Evolutionary conservation across 2,888 invertebrate genomes (phyloP).

Genomic region (Heliconius cydno): DNA sequence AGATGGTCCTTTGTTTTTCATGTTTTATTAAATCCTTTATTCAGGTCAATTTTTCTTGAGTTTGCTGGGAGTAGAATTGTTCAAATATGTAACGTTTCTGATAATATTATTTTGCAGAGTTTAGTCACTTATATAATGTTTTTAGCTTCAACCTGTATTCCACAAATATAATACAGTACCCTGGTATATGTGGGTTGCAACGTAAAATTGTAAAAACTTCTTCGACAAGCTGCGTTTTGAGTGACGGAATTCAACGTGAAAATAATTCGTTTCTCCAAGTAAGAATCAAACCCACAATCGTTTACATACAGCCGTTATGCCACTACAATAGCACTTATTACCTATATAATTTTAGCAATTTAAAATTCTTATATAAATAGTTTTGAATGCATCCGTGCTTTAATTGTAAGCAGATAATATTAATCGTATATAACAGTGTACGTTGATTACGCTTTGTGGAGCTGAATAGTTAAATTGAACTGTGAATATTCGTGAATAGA

Average conservation of each 20-base stretch:
- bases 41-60: neutral
- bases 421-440: constrained; percentile 18
- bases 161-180: too few species aligned
- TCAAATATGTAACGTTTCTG: neutral
- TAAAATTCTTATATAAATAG: neutral
- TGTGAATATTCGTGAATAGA: constrained; percentile 39
- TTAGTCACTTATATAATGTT: neutral
- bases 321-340: neutral
- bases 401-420: constrained; percentile 5
- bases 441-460: constrained; percentile 26
- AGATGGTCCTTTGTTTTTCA: constrained; percentile 6
- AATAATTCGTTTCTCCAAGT: neutral
- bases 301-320: too few species aligned
- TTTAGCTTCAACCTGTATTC: neutral
- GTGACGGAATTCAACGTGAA: neutral
- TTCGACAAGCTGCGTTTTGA: neutral
- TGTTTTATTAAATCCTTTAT: neutral
- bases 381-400: neutral
- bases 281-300: neutral
- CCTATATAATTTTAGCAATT: neutral
- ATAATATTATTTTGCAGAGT: neutral
- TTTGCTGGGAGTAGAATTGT: neutral
- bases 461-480: constrained; percentile 20
- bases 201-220: too few species aligned
- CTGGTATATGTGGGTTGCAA: too few species aligned